These are phyloP conservation scores for Meloidogyne hapla DNA, from an alignment of 1,140 invertebrate genomes.

Conservation along the genomic window DNA sequence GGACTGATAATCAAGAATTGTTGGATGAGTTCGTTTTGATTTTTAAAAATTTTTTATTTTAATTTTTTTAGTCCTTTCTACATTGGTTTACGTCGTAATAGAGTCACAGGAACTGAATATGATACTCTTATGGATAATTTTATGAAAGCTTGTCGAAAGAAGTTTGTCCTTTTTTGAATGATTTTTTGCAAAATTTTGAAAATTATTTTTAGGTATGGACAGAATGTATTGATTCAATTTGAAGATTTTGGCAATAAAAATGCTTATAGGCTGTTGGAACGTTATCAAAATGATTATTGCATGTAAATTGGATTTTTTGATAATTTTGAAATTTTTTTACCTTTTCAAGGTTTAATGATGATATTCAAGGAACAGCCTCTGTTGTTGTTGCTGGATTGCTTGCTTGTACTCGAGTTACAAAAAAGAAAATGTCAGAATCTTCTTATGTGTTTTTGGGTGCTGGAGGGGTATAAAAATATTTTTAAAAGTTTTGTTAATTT, in stretches of 20 bases:
- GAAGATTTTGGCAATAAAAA: slow-evolving; percentile 94
- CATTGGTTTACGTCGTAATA: slow-evolving; percentile 83
- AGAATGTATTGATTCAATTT: slow-evolving; percentile 72
- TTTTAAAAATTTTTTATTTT: background rate
- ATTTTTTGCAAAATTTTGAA: background rate
- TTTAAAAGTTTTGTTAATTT: slow-evolving; percentile 18
- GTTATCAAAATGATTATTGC: slow-evolving; percentile 81
- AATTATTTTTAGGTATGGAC: slow-evolving; percentile 28
- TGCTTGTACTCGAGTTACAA: slow-evolving; percentile 78
- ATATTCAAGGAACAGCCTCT: slow-evolving; percentile 90
- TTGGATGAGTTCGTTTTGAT: slow-evolving; percentile 72
- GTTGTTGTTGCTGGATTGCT: slow-evolving; percentile 86
- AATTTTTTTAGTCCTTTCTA: slow-evolving; percentile 74
- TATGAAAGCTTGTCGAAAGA: slow-evolving; percentile 87
- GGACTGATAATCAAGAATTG: slow-evolving; percentile 84
- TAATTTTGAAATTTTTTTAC: background rate
- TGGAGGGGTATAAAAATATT: slow-evolving; percentile 71
- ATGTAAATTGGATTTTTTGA: slow-evolving; percentile 66
- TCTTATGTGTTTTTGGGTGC: slow-evolving; percentile 86
- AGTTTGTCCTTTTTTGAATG: slow-evolving; percentile 66
- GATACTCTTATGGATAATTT: slow-evolving; percentile 96
- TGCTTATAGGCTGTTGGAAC: slow-evolving; percentile 84
- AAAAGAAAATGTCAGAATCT: slow-evolving; percentile 76
- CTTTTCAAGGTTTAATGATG: slow-evolving; percentile 83
- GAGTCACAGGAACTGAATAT: slow-evolving; percentile 82